Conservation (phyloP, 2,888 invertebrate species). For the Drosophila flavopinicola region DNA sequence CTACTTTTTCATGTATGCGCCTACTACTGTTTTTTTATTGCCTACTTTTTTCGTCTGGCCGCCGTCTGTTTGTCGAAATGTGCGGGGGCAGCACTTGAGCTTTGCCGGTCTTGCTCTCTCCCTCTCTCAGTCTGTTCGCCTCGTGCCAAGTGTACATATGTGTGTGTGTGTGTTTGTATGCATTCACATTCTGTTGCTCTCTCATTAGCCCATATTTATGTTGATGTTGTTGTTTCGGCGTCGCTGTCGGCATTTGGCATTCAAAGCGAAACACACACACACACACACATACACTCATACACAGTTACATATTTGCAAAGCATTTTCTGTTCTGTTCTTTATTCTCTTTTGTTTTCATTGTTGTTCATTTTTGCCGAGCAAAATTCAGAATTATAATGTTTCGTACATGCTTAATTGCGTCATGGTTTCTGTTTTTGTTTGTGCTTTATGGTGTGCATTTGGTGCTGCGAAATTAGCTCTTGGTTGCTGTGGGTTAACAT, state of each 20-base stretch:
- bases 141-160: too few species aligned
- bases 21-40: slow-evolving; percentile 58
- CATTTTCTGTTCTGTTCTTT: slow-evolving; percentile 4
- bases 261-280: slow-evolving; percentile 24
- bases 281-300: slow-evolving; percentile 5
- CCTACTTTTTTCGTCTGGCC: slow-evolving; percentile 55
- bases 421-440: slow-evolving; percentile 44
- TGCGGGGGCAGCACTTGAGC: slow-evolving; percentile 60
- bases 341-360: slow-evolving; percentile 23
- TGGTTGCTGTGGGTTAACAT: background rate
- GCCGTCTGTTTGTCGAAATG: slow-evolving; percentile 58
- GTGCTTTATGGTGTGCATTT: background rate
- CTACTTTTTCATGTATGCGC: slow-evolving; percentile 49
- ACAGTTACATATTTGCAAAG: background rate
- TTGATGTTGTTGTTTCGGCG: slow-evolving; percentile 64
- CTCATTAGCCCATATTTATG: slow-evolving; percentile 73
- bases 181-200: slow-evolving; percentile 26
- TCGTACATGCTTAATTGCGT: slow-evolving; percentile 68
- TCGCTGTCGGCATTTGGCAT: slow-evolving; percentile 32
- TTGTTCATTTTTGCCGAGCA: slow-evolving; percentile 42
- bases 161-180: slow-evolving; percentile 7
- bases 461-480: slow-evolving; percentile 24
- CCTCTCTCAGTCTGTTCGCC: background rate
- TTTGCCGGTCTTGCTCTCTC: slow-evolving; percentile 60
- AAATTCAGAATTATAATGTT: slow-evolving; percentile 59